These are phyloP conservation scores for Prionace glauca DNA, from an alignment of 2,797 vertebrate genomes.

Conservation along the genomic window DNA sequence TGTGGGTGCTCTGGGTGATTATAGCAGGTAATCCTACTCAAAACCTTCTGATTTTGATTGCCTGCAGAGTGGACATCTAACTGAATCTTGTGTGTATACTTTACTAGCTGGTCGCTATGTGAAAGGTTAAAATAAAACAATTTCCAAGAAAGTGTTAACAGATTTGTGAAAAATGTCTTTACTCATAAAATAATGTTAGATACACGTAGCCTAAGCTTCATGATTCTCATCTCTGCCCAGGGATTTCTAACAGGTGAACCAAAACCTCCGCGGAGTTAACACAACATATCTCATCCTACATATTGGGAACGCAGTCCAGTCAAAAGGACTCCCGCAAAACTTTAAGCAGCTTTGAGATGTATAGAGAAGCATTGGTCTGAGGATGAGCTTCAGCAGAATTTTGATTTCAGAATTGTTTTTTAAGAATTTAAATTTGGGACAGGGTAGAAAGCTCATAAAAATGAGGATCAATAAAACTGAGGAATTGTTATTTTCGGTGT, in stretches of 20 bases:
- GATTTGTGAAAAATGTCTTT: conserved; percentile 26
- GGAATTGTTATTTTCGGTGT: neutral
- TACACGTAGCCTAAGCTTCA: neutral
- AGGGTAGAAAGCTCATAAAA: neutral
- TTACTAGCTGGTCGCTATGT: neutral
- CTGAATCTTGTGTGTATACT: neutral
- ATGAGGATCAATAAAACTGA: neutral
- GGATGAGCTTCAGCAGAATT: neutral
- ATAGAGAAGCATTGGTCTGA: neutral
- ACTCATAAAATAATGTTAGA: conserved; percentile 17
- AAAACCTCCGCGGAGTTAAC: neutral
- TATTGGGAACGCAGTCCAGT: neutral
- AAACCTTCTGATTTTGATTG: neutral
- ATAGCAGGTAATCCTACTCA: neutral
- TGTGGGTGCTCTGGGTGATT: neutral
- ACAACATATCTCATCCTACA: neutral
- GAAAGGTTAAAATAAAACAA: neutral
- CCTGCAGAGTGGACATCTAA: neutral
- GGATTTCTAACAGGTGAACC: neutral
- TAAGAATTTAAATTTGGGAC: neutral
- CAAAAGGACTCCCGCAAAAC: neutral
- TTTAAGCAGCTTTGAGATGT: neutral
- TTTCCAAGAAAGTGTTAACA: neutral
- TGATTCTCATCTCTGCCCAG: neutral
- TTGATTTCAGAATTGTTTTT: neutral